A percentile compares a stretch with the other conserved stretches of the same genome.
These are phyloP conservation scores for Lottia scabra DNA, from an alignment of 2,888 invertebrate genomes.

Conservation along the genomic window DNA sequence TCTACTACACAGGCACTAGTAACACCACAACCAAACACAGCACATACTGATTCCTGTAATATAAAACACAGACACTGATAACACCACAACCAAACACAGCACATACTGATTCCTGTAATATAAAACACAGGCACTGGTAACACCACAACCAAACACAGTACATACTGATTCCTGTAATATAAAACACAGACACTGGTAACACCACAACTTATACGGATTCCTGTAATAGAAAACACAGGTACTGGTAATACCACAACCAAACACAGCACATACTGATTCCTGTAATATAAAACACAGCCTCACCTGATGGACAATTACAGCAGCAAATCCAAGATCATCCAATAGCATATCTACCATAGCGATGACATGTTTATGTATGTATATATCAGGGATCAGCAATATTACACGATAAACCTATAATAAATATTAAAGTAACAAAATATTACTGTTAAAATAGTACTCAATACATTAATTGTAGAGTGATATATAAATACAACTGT, in stretches of 20 bases:
- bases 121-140: constrained; percentile 91
- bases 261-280: constrained; percentile 88
- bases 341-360: constrained; percentile 86
- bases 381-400: constrained; percentile 89
- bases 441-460: no score
- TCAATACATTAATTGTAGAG: no score
- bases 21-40: constrained; percentile 86
- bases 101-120: constrained; percentile 93
- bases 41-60: constrained; percentile 83
- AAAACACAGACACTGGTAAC: constrained; percentile 78
- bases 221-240: constrained; percentile 74
- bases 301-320: constrained; percentile 86
- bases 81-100: constrained; percentile 87
- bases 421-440: not conserved
- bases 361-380: constrained; percentile 85
- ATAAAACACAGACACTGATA: constrained; percentile 75
- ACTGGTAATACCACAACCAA: constrained; percentile 84
- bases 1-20: constrained; percentile 94
- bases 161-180: constrained; percentile 82
- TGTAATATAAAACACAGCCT: constrained; percentile 63
- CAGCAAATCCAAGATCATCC: constrained; percentile 85
- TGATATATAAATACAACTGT: no score
- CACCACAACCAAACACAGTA: constrained; percentile 85
- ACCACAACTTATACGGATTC: constrained; percentile 88
- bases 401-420: constrained; percentile 84